Evolutionary conservation across 2,888 invertebrate genomes (phyloP), one percentile per base, ranked within the genome.

Genomic region (Bellardia bayeri): DNA sequence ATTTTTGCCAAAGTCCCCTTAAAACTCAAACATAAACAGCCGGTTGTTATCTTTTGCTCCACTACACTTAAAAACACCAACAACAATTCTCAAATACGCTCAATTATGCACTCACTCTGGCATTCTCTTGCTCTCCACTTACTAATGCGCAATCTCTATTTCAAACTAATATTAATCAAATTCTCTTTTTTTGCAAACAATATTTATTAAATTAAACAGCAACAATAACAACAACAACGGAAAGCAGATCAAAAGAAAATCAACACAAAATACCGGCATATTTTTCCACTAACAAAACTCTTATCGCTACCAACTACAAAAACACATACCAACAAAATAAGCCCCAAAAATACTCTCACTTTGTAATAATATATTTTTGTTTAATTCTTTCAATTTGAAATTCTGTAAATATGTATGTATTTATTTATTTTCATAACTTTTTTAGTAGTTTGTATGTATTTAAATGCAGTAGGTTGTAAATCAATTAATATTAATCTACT

Each of bases 1-100:
- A 82, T 85, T 82, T 85, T 85, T 79, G 85, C 81, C 49, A 78
- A 78, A 82, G 79, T 87, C 78, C 79, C 82, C 85, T 79, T 42
- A 79, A 71, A 85, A 85, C 79, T 71, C 82, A 87, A 74, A 68
- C 61, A 80, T 80, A 85, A 85, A 82, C 83, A 85, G 84, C 87
- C 87, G 85, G 85, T 84, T 82, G 82, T 85, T 87, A 85, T 87
- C 87, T 69, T 85, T 71, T 72, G 78, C 83, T 83, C 69, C 64
- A 56, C 71, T 72, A 72, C 23, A 49, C 16, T 45, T 45, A 63
- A 63, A 11, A 64, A 11, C 63, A 72, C 42, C 8, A 61, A 74
- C 74, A 66, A 66, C 37, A 64, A 40, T 16, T 23, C 23, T 56
- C 56, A 45, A 9, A 45, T 45, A 45, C 13, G 45, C 45, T 45